Percentiles rank a stretch among this genome's conserved stretches.
Evolutionary conservation across 2,797 vertebrate genomes (phyloP).

Genomic region (Fistularia commersonii): DNA sequence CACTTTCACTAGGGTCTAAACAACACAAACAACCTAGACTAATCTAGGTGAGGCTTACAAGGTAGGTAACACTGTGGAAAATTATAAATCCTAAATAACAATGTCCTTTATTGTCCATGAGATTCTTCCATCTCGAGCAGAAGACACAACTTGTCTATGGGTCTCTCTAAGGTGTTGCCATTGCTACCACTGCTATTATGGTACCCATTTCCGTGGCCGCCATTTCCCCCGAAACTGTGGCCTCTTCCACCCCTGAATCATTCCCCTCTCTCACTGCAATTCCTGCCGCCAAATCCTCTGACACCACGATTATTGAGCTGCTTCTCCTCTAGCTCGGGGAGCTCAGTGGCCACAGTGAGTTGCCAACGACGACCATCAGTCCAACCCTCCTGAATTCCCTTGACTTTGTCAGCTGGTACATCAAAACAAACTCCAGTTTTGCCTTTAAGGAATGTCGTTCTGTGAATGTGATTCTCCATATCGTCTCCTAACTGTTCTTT

Average conservation of each 20-base stretch:
- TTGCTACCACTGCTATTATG: slow-evolving; percentile 33
- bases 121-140: too few species aligned
- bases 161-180: slow-evolving; percentile 15
- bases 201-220: slow-evolving; percentile 52
- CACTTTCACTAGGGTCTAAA: too few species aligned
- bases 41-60: too few species aligned
- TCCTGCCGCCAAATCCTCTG: slow-evolving; percentile 63
- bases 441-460: slow-evolving; percentile 91
- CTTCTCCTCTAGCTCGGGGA: slow-evolving; percentile 86
- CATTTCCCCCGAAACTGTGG: slow-evolving; percentile 43
- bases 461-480: slow-evolving; percentile 77
- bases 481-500: slow-evolving; percentile 92
- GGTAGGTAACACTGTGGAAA: too few species aligned
- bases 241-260: slow-evolving; percentile 66
- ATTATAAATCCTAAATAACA: too few species aligned
- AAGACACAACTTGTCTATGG: too few species aligned
- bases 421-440: slow-evolving; percentile 95
- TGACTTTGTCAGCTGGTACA: slow-evolving; percentile 79
- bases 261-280: slow-evolving; percentile 57
- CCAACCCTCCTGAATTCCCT: slow-evolving; percentile 87
- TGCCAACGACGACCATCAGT: slow-evolving; percentile 88
- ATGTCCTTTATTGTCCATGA: too few species aligned
- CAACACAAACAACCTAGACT: too few species aligned
- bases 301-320: slow-evolving; percentile 59
- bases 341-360: slow-evolving; percentile 81